Evolutionary conservation across 2,888 invertebrate species (phyloP).

Genomic region (Drosophila falleni): DNA sequence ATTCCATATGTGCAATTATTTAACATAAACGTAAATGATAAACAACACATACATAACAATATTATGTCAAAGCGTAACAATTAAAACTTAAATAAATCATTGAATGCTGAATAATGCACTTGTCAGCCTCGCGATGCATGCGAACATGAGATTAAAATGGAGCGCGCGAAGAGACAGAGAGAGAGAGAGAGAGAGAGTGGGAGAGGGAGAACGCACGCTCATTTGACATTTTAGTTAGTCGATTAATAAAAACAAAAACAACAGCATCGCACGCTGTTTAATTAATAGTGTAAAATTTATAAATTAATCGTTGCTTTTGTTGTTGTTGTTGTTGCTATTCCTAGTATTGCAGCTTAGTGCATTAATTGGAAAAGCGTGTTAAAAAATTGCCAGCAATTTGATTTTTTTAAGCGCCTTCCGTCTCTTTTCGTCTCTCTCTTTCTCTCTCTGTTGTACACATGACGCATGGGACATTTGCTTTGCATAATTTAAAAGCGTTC

Average conservation of each 20-base stretch:
- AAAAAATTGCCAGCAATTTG: constrained; percentile 50
- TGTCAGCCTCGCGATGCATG: constrained; percentile 52
- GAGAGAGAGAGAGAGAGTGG: background rate
- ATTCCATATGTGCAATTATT: constrained; percentile 68
- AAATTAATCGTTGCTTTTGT: constrained; percentile 40
- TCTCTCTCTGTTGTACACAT: constrained; percentile 22
- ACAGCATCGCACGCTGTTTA: constrained; percentile 43
- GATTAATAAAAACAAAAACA: constrained; percentile 25
- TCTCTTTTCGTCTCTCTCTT: background rate
- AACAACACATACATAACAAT: constrained; percentile 26
- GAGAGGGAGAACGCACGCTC: constrained; percentile 24
- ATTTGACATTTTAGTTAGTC: constrained; percentile 61
- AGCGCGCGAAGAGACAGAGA: constrained; percentile 7
- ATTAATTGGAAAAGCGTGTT: constrained; percentile 50
- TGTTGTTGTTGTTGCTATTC: constrained; percentile 17
- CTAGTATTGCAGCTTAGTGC: constrained; percentile 13
- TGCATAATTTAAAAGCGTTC: constrained; percentile 28
- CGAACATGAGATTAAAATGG: constrained; percentile 22
- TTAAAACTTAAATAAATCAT: constrained; percentile 31
- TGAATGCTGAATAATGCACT: constrained; percentile 59
- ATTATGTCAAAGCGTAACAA: constrained; percentile 25
- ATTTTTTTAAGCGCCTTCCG: constrained; percentile 16
- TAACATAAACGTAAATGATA: constrained; percentile 42
- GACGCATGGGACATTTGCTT: constrained; percentile 54
- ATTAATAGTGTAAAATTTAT: constrained; percentile 63